A percentile compares a stretch with the other conserved stretches of the same genome.
Evolutionary conservation across 2,113 vertebrate genomes (phyloP).

Genomic region (Pycnonotus jocosus): DNA sequence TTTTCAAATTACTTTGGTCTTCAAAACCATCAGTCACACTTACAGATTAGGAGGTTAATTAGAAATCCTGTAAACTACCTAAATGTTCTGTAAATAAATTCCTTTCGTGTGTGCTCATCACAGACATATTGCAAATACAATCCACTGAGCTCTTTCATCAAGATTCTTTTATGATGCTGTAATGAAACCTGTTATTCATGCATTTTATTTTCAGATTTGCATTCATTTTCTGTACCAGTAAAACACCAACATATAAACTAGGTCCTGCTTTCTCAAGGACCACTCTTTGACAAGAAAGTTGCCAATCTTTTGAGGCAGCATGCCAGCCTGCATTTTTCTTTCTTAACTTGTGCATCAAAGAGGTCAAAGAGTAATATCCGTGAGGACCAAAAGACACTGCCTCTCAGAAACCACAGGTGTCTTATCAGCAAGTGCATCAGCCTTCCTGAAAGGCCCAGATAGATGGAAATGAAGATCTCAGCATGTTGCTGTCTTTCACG

Average conservation of each 20-base stretch:
- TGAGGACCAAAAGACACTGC: not conserved
- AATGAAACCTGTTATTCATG: not conserved
- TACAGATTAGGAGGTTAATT: not conserved
- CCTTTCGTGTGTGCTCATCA: not conserved
- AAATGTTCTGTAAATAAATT: not conserved
- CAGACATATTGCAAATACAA: not conserved
- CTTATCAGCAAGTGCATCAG: not conserved
- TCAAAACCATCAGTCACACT: not conserved
- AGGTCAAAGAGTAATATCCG: not conserved
- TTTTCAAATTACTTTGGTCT: not conserved
- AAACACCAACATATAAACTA: not conserved
- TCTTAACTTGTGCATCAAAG: not conserved
- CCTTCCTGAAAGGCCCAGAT: not conserved
- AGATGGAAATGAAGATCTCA: not conserved
- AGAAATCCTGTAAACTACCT: not conserved
- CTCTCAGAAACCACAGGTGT: not conserved
- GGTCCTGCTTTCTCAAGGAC: not conserved
- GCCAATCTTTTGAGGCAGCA: not conserved
- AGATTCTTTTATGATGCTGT: not conserved
- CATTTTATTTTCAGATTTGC: constrained; percentile 3
- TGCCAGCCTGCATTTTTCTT: not conserved
- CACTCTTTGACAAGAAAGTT: not conserved
- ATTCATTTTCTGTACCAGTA: not conserved
- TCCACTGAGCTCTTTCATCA: not conserved
- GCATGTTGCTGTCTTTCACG: not conserved